phyloP scores from a whole-genome alignment of 2,113 vertebrate genomes.

The Etheostoma cragini region DNA sequence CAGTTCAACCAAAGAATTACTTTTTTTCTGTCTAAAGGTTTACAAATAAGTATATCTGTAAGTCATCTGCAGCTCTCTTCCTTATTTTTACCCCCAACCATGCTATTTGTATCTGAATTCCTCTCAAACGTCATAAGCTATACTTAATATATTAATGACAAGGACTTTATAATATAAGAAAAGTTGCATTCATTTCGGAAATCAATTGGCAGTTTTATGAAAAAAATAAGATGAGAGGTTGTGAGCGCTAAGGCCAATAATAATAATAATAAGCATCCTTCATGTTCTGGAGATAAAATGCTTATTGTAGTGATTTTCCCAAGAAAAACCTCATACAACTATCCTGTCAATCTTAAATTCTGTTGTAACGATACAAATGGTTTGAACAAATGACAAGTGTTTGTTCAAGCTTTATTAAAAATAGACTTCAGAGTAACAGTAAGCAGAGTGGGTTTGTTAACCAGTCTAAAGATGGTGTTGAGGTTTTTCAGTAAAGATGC shows the following conservation, averaged over 20 bases:
- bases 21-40: neutral
- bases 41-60: neutral
- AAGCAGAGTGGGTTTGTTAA: neutral
- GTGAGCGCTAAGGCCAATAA: neutral
- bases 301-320: neutral
- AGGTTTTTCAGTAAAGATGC: neutral
- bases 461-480: neutral
- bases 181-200: neutral
- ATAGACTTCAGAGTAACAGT: neutral
- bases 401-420: conserved; percentile 37
- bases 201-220: neutral
- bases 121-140: neutral
- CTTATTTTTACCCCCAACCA: neutral
- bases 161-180: too few species aligned
- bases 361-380: neutral
- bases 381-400: neutral
- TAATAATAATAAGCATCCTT: neutral
- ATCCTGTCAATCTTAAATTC: neutral
- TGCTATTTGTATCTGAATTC: conserved; percentile 26
- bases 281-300: neutral
- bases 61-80: conserved; percentile 1
- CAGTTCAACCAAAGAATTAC: neutral
- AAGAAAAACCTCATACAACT: neutral
- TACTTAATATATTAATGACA: neutral
- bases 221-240: neutral